These are phyloP conservation scores for Folsomia candida DNA, from an alignment of 2,888 invertebrate species.

Conservation along the genomic window DNA sequence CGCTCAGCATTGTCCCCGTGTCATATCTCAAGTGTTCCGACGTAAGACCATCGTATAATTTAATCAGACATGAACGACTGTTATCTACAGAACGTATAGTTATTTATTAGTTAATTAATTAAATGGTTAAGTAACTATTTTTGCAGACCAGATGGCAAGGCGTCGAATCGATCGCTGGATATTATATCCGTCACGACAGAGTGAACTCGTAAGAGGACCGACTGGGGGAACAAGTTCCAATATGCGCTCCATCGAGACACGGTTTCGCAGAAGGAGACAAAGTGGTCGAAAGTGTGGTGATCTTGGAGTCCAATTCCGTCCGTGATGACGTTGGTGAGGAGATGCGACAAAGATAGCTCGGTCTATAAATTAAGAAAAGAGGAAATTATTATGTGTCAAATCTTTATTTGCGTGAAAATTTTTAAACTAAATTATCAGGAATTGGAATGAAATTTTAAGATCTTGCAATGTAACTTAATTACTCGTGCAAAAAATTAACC, in stretches of 20 bases:
- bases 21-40: neutral
- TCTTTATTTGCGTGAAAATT: too few species aligned
- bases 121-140: neutral
- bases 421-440: neutral
- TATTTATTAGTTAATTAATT: neutral
- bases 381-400: too few species aligned
- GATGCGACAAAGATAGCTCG: neutral
- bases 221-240: neutral
- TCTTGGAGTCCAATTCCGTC: neutral
- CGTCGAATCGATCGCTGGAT: neutral
- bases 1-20: neutral
- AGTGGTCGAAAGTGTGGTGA: neutral
- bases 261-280: neutral
- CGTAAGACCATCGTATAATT: neutral
- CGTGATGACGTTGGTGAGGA: neutral
- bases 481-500: neutral
- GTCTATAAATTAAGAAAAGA: neutral
- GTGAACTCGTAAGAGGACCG: neutral
- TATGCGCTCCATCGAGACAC: neutral
- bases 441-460: neutral
- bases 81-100: neutral
- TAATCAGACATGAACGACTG: neutral
- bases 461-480: neutral
- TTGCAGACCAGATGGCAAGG: slow-evolving; percentile 1
- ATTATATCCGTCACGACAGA: neutral